These are phyloP conservation scores for Pentalonia nigronervosa DNA, from an alignment of 1,140 invertebrate species.

Conservation along the genomic window DNA sequence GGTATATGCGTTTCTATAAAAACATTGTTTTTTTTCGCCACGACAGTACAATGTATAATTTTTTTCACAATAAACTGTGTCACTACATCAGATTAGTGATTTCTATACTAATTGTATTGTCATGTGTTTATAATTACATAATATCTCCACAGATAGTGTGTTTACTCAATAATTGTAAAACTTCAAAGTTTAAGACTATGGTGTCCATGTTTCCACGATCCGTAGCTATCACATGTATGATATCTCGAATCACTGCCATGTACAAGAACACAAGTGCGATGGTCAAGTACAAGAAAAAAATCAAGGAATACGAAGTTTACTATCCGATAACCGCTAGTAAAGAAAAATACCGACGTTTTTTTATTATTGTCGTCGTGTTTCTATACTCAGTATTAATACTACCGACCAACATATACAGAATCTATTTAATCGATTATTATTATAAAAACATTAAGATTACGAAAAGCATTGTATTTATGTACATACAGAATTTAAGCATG, in stretches of 20 bases:
- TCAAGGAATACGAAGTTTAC: background rate
- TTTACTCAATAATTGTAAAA: background rate
- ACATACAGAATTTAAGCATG: background rate
- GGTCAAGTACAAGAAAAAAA: background rate
- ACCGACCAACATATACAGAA: background rate
- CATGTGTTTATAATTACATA: background rate
- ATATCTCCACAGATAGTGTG: background rate
- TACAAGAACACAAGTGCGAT: background rate
- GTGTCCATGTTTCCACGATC: background rate
- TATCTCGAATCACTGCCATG: background rate
- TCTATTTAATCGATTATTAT: background rate
- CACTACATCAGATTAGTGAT: background rate
- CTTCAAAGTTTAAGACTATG: background rate
- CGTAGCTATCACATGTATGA: background rate
- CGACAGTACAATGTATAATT: background rate
- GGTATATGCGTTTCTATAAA: background rate
- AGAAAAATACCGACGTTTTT: background rate
- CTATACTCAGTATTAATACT: background rate
- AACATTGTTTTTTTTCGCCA: background rate
- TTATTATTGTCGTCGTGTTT: background rate
- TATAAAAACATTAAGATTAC: background rate
- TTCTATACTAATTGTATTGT: background rate
- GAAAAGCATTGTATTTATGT: background rate
- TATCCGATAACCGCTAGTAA: background rate
- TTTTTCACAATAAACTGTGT: background rate